phyloP scores from a whole-genome alignment of 2,113 vertebrate species.

The Mixornis gularis region DNA sequence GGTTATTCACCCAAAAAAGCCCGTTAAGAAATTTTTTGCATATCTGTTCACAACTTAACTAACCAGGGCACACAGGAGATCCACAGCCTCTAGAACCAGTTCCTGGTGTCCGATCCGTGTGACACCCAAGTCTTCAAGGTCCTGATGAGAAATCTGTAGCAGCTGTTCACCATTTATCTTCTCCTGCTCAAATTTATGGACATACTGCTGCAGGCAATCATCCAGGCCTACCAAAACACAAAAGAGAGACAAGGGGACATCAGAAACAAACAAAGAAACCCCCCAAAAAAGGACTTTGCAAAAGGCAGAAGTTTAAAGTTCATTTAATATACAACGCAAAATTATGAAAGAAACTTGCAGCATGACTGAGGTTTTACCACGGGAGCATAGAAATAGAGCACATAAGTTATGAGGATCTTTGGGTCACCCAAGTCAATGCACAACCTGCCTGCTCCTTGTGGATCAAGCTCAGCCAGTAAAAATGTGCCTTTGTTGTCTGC shows the following conservation, averaged over 20 bases:
- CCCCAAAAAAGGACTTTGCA: rapidly evolving
- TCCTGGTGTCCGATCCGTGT: constrained; percentile 95
- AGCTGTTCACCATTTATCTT: constrained; percentile 96
- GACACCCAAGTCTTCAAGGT: constrained; percentile 93
- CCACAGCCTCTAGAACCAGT: constrained; percentile 93
- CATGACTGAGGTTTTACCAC: neutral
- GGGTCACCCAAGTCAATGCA: neutral
- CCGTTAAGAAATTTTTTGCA: neutral
- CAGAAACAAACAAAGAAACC: neutral
- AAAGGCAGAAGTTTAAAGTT: neutral
- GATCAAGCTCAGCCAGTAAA: neutral
- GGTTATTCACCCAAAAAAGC: neutral
- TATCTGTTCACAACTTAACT: constrained; percentile 56
- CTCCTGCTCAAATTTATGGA: constrained; percentile 90
- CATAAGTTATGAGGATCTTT: rapidly evolving
- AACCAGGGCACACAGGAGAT: constrained; percentile 96
- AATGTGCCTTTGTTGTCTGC: neutral
- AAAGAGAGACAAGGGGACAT: neutral
- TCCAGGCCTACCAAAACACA: constrained; percentile 81
- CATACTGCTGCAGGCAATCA: constrained; percentile 91
- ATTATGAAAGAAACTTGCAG: neutral
- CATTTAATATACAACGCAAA: neutral
- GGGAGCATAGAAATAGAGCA: rapidly evolving
- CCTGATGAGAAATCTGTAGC: constrained; percentile 94
- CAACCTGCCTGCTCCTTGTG: neutral